Percentiles rank a stretch among this genome's conserved stretches.
Conservation (phyloP, 2,797 vertebrate genomes). For the Amniataba percoides region DNA sequence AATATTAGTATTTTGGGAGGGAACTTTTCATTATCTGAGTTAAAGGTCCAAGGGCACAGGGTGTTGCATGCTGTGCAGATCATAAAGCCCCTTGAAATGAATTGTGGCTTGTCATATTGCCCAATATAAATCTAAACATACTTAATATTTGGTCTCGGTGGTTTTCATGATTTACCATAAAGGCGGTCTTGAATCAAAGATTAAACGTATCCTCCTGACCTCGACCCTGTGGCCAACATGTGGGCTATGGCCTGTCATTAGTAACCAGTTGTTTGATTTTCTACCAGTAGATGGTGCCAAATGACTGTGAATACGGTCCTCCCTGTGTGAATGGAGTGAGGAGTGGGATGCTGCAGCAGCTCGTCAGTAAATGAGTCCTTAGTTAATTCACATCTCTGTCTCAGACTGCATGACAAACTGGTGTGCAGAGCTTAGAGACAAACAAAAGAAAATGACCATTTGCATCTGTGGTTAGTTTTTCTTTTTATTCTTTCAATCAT, state of each 20-base stretch:
- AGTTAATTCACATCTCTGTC: not conserved
- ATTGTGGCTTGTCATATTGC: too few relatives aligned
- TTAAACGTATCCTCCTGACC: not conserved
- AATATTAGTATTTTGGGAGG: not conserved
- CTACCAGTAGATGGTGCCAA: slow-evolving; percentile 69
- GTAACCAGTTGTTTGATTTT: not conserved
- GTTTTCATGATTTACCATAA: too few relatives aligned
- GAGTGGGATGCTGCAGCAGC: not conserved
- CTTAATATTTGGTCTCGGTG: not conserved
- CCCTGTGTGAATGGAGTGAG: not conserved
- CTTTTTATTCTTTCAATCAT: slow-evolving; percentile 62
- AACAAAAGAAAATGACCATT: slow-evolving; percentile 13
- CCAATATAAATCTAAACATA: too few relatives aligned
- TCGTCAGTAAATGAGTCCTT: not conserved
- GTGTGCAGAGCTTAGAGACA: not conserved
- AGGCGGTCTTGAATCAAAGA: too few relatives aligned
- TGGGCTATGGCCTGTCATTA: not conserved
- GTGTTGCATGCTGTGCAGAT: too few relatives aligned
- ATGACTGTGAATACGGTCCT: slow-evolving; percentile 41
- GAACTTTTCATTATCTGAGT: too few relatives aligned
- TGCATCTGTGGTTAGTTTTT: slow-evolving; percentile 62
- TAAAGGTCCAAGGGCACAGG: too few relatives aligned
- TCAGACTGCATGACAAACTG: not conserved
- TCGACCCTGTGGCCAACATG: not conserved
- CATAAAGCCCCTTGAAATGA: too few relatives aligned